These are phyloP conservation scores for Tenthredo livida DNA, from an alignment of 2,888 invertebrate genomes.

Conservation along the genomic window DNA sequence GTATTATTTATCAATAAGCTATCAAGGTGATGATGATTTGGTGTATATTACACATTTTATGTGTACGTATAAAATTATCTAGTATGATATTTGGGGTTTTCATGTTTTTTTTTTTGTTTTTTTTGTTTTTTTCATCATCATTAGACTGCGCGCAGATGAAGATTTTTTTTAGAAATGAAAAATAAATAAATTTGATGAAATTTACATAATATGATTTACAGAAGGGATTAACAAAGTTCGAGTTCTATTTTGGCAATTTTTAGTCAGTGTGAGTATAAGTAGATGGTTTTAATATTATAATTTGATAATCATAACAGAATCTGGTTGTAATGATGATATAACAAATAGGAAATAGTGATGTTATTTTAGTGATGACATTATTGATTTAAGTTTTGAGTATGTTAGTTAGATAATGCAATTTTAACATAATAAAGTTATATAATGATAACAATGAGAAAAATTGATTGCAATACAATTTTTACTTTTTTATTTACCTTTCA, in stretches of 20 bases:
- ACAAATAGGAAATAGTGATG: slow-evolving; percentile 2
- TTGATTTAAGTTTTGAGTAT: slow-evolving; percentile 20
- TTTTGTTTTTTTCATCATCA: neutral
- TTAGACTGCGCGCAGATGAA: neutral
- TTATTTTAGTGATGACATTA: slow-evolving; percentile 36
- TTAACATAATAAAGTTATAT: slow-evolving; percentile 7
- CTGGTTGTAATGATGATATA: neutral
- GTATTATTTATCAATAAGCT: slow-evolving; percentile 53
- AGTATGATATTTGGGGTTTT: neutral
- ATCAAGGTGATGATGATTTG: neutral
- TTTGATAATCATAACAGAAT: neutral
- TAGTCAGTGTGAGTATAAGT: neutral
- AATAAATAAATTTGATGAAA: neutral
- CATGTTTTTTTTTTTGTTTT: neutral
- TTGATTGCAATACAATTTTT: slow-evolving; percentile 50
- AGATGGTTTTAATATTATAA: neutral
- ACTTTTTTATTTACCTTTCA: slow-evolving; percentile 80
- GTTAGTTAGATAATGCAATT: slow-evolving; percentile 10
- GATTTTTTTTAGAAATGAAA: neutral
- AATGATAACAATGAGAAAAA: slow-evolving; percentile 44
- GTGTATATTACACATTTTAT: neutral
- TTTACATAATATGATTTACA: neutral
- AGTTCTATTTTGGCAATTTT: neutral
- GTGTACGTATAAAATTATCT: neutral
- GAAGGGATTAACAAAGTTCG: neutral